Evolutionary conservation across 2,888 invertebrate genomes (phyloP), one percentile per base, ranked within the genome.

Genomic region (Ormyrus nitidulus): DNA sequence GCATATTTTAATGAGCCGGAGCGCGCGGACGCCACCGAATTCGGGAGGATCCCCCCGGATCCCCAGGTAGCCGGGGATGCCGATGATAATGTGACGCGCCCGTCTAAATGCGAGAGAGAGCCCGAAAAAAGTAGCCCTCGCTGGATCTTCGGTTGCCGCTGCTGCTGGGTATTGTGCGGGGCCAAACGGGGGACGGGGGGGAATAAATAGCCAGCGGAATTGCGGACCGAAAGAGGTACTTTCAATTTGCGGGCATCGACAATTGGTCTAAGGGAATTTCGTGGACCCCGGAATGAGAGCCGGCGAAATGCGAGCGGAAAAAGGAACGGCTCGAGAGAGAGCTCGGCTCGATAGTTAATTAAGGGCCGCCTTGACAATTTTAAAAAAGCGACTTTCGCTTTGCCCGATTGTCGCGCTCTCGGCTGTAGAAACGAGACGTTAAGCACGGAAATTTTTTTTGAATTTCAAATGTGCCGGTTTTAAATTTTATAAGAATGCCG

Each of bases 1-100:
- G 90, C 90, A 90, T 90, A 90, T 90, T 90, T 90, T 90, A 90
- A 90, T 90, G 90, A 90, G 90, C 86, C 71, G 78, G 74, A 70
- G 13, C 81, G 66, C 65, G 64, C 56, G 34, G 34, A 34, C 34
- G 77, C n/a, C 51, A 66, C 13, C 44, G 73, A 69, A 75, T 75
- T 79, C 69, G 70, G 75, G 44, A 58, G 58, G 44, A 13, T 56
- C 66, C 61, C 53, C 56, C 64, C 34, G n/a, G 34, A 19, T 19
- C 19, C 19, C 34, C 34, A 34, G 34, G 34, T 34, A 34, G 13
- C 46, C 69, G 65, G 62, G 66, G 69, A 81, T 81, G 61, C 87
- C 87, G 81, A 88, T 86, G 87, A 86, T 88, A 87, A 88, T 88
- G 87, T 85, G 87, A 85, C 86, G 84, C 82, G 83, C 61, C 44